Evolutionary conservation across 2,113 vertebrate genomes (phyloP).

Genomic region (Oxyura jamaicensis): DNA sequence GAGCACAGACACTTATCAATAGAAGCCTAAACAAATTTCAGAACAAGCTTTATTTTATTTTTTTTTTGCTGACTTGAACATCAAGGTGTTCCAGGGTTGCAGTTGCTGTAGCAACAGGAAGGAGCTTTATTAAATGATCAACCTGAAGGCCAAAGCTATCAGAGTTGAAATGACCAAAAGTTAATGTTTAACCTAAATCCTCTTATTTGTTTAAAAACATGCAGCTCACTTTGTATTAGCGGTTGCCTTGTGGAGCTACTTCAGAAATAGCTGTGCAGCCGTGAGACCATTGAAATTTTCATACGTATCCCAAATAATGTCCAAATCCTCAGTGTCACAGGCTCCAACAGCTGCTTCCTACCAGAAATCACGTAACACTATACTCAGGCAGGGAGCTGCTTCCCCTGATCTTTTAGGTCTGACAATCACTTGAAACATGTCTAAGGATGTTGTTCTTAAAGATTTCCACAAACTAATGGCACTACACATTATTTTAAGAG

Average conservation of each 20-base stretch:
- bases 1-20: conserved; percentile 62
- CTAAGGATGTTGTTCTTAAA: neutral
- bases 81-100: conserved; percentile 69
- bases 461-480: neutral
- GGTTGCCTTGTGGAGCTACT: neutral
- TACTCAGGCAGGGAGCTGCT: neutral
- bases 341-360: neutral
- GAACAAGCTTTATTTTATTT: conserved; percentile 27
- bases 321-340: neutral
- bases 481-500: neutral
- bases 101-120: conserved; percentile 69
- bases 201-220: conserved; percentile 62
- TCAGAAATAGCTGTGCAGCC: conserved; percentile 15
- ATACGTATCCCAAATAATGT: neutral
- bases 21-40: conserved; percentile 67
- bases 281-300: neutral
- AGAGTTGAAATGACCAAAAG: conserved; percentile 65
- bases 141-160: conserved; percentile 72
- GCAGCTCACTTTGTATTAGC: conserved; percentile 24
- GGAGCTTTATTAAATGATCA: conserved; percentile 74
- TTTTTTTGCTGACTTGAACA: conserved; percentile 39
- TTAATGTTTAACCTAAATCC: conserved; percentile 75
- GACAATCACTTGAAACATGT: neutral
- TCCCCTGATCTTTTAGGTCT: neutral
- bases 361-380: neutral